Evolutionary conservation across 2,113 vertebrate species (phyloP).

Genomic region (Tupaia chinensis): DNA sequence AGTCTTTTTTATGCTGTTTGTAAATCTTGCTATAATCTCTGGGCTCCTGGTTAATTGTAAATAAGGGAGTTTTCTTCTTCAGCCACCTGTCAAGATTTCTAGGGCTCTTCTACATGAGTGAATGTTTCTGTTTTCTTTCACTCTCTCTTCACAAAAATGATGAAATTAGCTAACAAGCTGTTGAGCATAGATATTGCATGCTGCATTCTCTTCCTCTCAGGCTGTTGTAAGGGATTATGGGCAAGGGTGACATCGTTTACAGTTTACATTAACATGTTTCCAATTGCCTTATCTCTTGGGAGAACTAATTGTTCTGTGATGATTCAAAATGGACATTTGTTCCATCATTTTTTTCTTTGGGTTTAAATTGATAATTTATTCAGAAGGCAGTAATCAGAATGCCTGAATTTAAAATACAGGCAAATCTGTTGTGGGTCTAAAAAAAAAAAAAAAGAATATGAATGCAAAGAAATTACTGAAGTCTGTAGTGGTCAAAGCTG

Average conservation of each 20-base stretch:
- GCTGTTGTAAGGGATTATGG: slow-evolving; percentile 7
- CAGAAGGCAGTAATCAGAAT: slow-evolving; percentile 46
- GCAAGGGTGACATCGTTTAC: slow-evolving; percentile 6
- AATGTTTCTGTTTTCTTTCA: slow-evolving; percentile 50
- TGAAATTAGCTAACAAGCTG: slow-evolving; percentile 72
- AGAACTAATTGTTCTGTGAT: slow-evolving; percentile 62
- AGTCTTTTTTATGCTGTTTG: slow-evolving; percentile 17
- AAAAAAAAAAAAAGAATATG: background rate
- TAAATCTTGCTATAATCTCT: slow-evolving; percentile 65
- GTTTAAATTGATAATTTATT: slow-evolving; percentile 73
- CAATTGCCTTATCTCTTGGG: slow-evolving; percentile 1
- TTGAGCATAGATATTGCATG: slow-evolving; percentile 22
- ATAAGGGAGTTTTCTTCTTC: slow-evolving; percentile 55
- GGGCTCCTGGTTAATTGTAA: slow-evolving; percentile 61
- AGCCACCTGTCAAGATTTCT: slow-evolving; percentile 60
- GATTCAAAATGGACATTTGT: slow-evolving; percentile 70
- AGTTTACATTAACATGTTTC: slow-evolving; percentile 52
- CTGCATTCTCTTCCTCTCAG: background rate
- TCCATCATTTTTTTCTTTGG: background rate
- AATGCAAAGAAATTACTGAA: slow-evolving; percentile 23
- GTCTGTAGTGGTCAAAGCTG: background rate
- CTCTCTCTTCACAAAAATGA: slow-evolving; percentile 46
- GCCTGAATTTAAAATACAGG: slow-evolving; percentile 56
- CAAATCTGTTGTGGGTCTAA: slow-evolving; percentile 63
- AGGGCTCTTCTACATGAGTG: slow-evolving; percentile 27